Conservation (phyloP, 35 echinoderm and acorn worm species). For the Lytechinus pictus region DNA sequence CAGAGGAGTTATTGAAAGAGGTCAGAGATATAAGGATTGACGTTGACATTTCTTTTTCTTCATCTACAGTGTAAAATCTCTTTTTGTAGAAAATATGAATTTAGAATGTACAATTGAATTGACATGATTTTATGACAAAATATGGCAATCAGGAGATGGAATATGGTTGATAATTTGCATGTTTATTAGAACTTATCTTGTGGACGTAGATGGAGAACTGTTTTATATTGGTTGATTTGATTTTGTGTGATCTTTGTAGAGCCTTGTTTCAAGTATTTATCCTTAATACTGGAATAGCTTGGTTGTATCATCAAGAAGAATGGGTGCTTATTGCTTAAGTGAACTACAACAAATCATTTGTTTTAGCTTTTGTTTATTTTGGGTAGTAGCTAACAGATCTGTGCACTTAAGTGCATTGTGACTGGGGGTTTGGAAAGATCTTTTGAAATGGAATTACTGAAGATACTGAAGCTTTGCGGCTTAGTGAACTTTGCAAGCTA, state of each 20-base stretch:
- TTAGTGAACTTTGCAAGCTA: not conserved
- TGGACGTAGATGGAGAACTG: not conserved
- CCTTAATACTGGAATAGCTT: not conserved
- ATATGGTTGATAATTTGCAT: not conserved
- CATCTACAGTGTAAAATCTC: not conserved
- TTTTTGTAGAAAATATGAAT: not conserved
- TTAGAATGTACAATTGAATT: not conserved
- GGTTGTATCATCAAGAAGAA: not conserved
- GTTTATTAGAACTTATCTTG: not conserved
- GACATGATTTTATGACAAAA: not conserved
- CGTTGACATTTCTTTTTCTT: not conserved
- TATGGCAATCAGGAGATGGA: not conserved
- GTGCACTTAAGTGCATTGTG: not conserved
- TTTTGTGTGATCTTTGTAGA: slow-evolving; percentile 3
- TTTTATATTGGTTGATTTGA: not conserved
- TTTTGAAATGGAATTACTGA: not conserved
- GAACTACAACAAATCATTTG: not conserved
- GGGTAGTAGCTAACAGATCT: not conserved
- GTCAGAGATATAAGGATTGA: not conserved
- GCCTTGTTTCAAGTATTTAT: not conserved
- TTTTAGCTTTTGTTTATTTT: not conserved
- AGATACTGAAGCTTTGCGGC: not conserved
- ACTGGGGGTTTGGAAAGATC: not conserved
- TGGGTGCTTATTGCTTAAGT: not conserved
- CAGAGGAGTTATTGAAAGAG: not conserved